Evolutionary conservation across 2,888 invertebrate genomes (phyloP).

Genomic region (Chalcis sispes): DNA sequence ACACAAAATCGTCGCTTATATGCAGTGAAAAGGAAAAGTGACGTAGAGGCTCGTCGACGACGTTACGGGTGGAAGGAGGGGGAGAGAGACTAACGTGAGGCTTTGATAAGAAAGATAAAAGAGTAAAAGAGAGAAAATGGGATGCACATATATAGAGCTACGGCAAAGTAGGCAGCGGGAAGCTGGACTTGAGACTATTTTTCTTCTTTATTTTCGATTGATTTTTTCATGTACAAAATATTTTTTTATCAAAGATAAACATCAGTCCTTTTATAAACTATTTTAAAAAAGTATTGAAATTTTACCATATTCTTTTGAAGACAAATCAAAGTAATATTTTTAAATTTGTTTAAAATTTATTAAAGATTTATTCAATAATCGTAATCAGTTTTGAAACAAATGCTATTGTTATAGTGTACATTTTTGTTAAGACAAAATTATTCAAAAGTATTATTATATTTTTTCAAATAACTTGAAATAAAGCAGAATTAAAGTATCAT

Average conservation of each 20-base stretch:
- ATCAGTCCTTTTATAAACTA: background rate
- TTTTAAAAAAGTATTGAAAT: too few species aligned
- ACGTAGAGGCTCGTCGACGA: background rate
- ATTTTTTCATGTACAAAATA: background rate
- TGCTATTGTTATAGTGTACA: too few species aligned
- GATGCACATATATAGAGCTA: conserved; percentile 56
- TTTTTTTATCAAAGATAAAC: conserved; percentile 5
- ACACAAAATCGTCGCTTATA: conserved; percentile 18
- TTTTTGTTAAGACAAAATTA: too few species aligned
- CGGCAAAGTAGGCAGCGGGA: conserved; percentile 48
- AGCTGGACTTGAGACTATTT: conserved; percentile 41
- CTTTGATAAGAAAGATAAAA: conserved; percentile 57
- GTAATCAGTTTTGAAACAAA: too few species aligned
- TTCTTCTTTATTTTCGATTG: conserved; percentile 16
- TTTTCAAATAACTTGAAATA: too few species aligned
- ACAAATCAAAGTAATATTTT: too few species aligned
- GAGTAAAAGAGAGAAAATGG: conserved; percentile 55
- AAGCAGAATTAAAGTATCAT: too few species aligned
- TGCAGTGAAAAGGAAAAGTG: conserved; percentile 31
- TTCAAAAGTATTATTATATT: too few species aligned
- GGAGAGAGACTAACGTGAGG: conserved; percentile 32
- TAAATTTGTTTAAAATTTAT: too few species aligned
- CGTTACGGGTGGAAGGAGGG: background rate
- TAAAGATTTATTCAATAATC: too few species aligned
- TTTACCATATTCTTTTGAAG: conserved; percentile 11